Percentiles rank a stretch among this genome's conserved stretches.
Evolutionary conservation across 2,797 vertebrate genomes (phyloP).

Genomic region (Valencia hispanica): DNA sequence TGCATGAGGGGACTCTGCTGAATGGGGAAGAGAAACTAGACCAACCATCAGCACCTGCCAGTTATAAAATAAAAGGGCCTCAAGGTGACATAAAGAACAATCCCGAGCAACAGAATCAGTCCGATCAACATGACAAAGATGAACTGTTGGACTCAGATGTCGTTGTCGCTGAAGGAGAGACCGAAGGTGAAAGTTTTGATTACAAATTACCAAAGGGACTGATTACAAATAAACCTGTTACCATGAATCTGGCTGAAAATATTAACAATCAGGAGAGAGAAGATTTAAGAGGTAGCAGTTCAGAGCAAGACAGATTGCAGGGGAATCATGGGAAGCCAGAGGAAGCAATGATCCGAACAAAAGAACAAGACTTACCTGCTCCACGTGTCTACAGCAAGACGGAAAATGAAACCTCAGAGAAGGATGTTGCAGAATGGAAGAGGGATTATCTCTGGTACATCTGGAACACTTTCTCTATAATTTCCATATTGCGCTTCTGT

Average conservation of each 20-base stretch:
- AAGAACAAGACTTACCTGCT: constrained; percentile 18
- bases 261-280: not conserved
- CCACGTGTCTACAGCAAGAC: constrained; percentile 10
- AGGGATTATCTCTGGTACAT: constrained; percentile 78
- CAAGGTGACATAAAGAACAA: not conserved
- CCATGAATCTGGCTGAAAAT: constrained; percentile 10
- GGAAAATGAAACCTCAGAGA: constrained; percentile 39
- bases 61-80: constrained; percentile 34
- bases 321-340: constrained; percentile 5
- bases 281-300: constrained; percentile 1
- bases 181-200: constrained; percentile 4
- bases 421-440: constrained; percentile 40
- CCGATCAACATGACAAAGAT: constrained; percentile 16
- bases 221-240: not conserved
- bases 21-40: constrained; percentile 76
- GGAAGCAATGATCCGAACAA: constrained; percentile 4
- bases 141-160: constrained; percentile 1
- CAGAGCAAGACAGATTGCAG: constrained; percentile 9
- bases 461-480: constrained; percentile 80
- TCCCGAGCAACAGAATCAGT: not conserved
- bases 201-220: constrained; percentile 8
- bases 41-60: constrained; percentile 48
- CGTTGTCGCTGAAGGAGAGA: constrained; percentile 2
- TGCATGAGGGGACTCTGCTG: constrained; percentile 75
- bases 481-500: constrained; percentile 85